A percentile compares a stretch with the other conserved stretches of the same genome.
These are phyloP conservation scores for Zoanthus solanderi DNA, from an alignment of 92 coral and sea anemone genomes.

Conservation along the genomic window DNA sequence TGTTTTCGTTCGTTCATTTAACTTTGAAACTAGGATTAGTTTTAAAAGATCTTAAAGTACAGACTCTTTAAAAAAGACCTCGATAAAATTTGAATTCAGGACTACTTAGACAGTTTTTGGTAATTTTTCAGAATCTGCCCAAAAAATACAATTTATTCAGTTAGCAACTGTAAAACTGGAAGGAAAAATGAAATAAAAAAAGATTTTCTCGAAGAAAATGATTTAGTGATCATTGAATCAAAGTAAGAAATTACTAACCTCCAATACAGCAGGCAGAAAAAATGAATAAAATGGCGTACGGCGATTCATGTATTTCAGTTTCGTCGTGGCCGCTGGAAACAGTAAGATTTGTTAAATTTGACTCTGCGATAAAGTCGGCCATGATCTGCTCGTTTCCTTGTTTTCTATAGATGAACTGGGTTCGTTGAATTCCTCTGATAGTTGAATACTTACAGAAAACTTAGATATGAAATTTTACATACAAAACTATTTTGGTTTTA, in stretches of 20 bases:
- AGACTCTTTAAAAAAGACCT: too few species aligned
- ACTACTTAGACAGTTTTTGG: too few species aligned
- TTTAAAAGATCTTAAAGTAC: too few species aligned
- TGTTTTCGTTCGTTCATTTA: too few species aligned
- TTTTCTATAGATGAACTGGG: background rate
- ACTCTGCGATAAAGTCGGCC: background rate
- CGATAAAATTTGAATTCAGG: too few species aligned
- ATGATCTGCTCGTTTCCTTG: background rate
- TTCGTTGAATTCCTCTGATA: background rate
- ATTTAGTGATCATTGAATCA: too few species aligned
- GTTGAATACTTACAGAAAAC: conserved; percentile 4
- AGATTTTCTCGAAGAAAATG: too few species aligned
- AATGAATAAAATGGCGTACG: conserved; percentile 93
- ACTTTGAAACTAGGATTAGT: too few species aligned
- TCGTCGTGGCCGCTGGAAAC: conserved; percentile 37
- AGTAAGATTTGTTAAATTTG: conserved; percentile 18
- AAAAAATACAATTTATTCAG: too few species aligned
- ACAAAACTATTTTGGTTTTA: background rate
- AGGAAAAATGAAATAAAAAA: too few species aligned
- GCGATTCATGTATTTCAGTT: conserved; percentile 71
- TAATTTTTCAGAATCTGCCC: too few species aligned
- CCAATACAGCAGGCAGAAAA: conserved; percentile 91
- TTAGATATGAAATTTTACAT: background rate
- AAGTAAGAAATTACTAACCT: conserved; percentile 67
- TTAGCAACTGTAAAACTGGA: too few species aligned